Percentiles rank a stretch among this genome's conserved stretches.
These are phyloP conservation scores for Cremastinae sp. DNA, from an alignment of 2,888 invertebrate genomes.

Conservation along the genomic window DNA sequence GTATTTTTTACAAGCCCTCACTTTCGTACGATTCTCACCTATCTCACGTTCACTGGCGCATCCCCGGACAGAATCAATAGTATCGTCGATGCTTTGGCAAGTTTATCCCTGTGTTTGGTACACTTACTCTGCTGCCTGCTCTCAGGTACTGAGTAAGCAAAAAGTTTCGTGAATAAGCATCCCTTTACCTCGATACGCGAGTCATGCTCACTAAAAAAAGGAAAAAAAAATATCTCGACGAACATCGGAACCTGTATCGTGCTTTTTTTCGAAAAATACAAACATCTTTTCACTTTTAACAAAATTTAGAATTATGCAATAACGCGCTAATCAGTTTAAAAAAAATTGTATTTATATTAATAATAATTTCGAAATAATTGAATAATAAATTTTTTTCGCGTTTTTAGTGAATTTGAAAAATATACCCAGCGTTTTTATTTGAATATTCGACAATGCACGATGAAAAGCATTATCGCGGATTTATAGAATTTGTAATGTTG, in stretches of 20 bases:
- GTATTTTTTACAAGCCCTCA: background rate
- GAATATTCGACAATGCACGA: background rate
- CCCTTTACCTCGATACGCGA: conserved; percentile 9
- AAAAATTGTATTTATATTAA: too few relatives aligned
- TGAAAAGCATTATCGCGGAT: too few relatives aligned
- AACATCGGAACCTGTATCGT: background rate
- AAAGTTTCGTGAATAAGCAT: conserved; percentile 40
- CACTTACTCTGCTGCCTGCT: conserved; percentile 7
- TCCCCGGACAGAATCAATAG: conserved; percentile 57
- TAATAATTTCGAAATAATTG: too few relatives aligned
- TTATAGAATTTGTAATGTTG: too few relatives aligned
- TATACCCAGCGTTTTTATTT: background rate
- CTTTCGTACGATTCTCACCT: conserved; percentile 4
- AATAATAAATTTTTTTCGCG: too few relatives aligned
- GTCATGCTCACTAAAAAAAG: background rate
- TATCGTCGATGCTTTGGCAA: conserved; percentile 51
- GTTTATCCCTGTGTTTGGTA: conserved; percentile 47
- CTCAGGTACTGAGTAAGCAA: conserved; percentile 17
- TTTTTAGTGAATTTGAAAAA: background rate
- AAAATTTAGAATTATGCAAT: too few relatives aligned
- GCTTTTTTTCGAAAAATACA: conserved; percentile 1
- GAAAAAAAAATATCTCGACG: background rate
- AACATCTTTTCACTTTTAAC: too few relatives aligned
- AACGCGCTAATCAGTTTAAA: too few relatives aligned
- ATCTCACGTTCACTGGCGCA: background rate